Evolutionary conservation across 2,888 invertebrate species (phyloP), one percentile per base, ranked within the genome.

Genomic region (Penaeus monodon): DNA sequence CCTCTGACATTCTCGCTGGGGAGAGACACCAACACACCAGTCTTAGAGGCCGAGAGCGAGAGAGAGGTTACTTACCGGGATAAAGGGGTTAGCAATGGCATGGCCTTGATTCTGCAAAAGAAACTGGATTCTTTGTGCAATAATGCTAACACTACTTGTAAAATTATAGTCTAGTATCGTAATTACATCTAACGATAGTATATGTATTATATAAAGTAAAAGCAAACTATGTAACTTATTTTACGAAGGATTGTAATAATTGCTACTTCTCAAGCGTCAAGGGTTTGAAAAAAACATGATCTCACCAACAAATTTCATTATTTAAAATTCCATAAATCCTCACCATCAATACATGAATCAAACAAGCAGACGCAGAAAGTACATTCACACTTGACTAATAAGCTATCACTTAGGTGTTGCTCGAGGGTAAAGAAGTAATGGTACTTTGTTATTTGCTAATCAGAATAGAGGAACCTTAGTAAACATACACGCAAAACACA

Each of bases 1-100:
- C 98, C 93, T 98, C 98, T 81, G 98, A 98, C 93, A 98, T 96
- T 88, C 98, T 97, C 92, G 97, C 97, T 97, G 94, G 83, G 91
- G 91, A 63, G 81, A 79, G 38, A 82, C 57, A 57, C 17, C 57
- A 57, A 57, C 57, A 57, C 57, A 57, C 57, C 17, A 57, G 57
- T 57, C 57, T 57, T 57, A 57, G 57, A 57, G 20, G 57, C 57
- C 57, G 57, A 57, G 57, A 20, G 57, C 57, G 57, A 57, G 14
- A 57, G 17, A 14, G 57, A 57, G 57, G 57, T 14, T 57, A 20
- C 57, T 57, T 57, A 57, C 57, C 57, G 12, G 57, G 57, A 17
- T 10, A 17, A 57, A 57, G 14, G 57, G 57, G 57, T 57, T 57
- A 2, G 57, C 57, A 57, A 57, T 17, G 57, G 17, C 57, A 17